Percentiles rank a stretch among this genome's conserved stretches.
These are phyloP conservation scores for Synergus laeviventris DNA, from an alignment of 2,888 invertebrate genomes.

Conservation along the genomic window DNA sequence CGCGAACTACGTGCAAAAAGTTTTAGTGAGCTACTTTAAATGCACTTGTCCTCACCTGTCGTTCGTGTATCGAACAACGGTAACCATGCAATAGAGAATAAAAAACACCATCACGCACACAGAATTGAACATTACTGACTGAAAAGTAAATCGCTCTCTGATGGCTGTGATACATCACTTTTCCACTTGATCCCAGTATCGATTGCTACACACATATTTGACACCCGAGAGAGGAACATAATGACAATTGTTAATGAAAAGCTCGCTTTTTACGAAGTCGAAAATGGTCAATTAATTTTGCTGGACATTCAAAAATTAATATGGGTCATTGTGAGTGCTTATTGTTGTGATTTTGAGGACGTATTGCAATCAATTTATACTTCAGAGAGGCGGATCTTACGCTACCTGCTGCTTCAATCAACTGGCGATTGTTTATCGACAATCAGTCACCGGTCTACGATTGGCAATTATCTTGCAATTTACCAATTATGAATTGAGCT, in stretches of 20 bases:
- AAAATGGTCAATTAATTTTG: too few species aligned
- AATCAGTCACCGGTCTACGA: conserved; percentile 60
- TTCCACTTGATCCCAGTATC: background rate
- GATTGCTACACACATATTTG: background rate
- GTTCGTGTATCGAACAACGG: conserved; percentile 25
- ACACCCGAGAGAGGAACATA: background rate
- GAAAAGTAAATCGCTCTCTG: conserved; percentile 2
- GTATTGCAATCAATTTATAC: conserved; percentile 18
- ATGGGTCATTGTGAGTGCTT: background rate
- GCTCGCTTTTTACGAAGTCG: too few species aligned
- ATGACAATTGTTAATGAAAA: background rate
- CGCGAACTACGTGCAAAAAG: conserved; percentile 37
- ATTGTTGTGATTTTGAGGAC: background rate
- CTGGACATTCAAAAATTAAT: background rate
- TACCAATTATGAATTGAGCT: conserved; percentile 59
- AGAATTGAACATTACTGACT: background rate
- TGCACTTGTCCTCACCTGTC: conserved; percentile 46
- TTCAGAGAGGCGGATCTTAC: conserved; percentile 26
- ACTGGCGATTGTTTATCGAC: conserved; percentile 65
- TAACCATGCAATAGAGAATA: conserved; percentile 5
- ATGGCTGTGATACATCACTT: background rate
- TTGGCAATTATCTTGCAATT: conserved; percentile 66
- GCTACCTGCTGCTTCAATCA: conserved; percentile 57
- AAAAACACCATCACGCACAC: background rate
- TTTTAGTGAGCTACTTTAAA: conserved; percentile 45